Percentiles rank a stretch among this genome's conserved stretches.
phyloP scores from a whole-genome alignment of 30 jellyfish, hydroid and myxozoan genomes.

The Rhopilema esculentum region DNA sequence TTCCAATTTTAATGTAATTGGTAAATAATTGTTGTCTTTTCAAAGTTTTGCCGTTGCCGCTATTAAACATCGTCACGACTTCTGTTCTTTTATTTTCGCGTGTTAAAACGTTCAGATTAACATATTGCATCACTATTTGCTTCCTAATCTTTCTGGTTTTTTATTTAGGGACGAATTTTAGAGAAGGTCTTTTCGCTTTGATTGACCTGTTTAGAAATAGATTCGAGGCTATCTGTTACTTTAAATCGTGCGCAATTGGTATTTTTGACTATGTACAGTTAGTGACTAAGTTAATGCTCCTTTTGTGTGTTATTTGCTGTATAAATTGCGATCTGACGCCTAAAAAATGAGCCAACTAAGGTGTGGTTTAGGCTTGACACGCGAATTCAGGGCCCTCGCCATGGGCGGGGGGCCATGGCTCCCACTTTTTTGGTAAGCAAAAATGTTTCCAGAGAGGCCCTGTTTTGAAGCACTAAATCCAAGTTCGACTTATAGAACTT shows the following conservation, averaged over 20 bases:
- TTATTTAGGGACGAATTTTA: neutral
- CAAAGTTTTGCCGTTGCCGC: no score
- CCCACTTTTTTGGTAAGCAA: no score
- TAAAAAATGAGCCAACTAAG: no score
- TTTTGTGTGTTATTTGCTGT: neutral
- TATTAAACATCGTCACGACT: neutral
- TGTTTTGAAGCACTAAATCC: no score
- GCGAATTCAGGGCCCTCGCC: no score
- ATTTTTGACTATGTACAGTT: neutral
- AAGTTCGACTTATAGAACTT: no score
- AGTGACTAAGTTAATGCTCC: neutral
- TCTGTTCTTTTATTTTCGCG: neutral
- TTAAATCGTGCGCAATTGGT: neutral
- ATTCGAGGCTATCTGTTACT: neutral
- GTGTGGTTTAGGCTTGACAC: no score
- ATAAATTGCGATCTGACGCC: no score
- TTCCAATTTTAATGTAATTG: no score
- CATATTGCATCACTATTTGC: neutral
- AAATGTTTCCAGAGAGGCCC: no score
- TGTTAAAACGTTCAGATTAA: neutral
- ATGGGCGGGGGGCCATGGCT: no score
- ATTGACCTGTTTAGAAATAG: neutral
- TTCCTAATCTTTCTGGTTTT: neutral
- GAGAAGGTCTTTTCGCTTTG: neutral
- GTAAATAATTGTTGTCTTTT: no score